Evolutionary conservation across 2,797 vertebrate genomes (phyloP).

Genomic region (Pseudochirops corinnae): DNA sequence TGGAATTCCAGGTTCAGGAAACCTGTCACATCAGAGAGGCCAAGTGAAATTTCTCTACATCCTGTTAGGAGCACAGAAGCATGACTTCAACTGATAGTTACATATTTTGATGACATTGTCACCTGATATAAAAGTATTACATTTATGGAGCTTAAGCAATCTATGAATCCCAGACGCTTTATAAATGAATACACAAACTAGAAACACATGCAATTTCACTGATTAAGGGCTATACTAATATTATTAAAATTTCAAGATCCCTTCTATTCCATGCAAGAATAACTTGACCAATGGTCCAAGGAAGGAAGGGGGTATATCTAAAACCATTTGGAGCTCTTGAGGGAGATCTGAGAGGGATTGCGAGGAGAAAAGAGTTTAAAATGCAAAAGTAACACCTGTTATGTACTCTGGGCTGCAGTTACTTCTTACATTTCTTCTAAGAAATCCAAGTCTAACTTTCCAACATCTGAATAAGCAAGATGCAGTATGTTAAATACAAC

Average conservation of each 20-base stretch:
- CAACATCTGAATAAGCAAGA: not conserved
- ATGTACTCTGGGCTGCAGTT: not conserved
- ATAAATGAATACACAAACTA: slow-evolving; percentile 53
- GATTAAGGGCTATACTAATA: slow-evolving; percentile 26
- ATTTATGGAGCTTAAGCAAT: slow-evolving; percentile 36
- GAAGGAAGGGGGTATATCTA: not conserved
- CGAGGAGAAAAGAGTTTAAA: slow-evolving; percentile 45
- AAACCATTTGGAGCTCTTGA: not conserved
- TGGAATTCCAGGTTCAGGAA: not conserved
- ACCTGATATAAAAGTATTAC: slow-evolving; percentile 4
- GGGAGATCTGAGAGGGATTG: slow-evolving; percentile 32
- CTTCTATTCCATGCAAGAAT: slow-evolving; percentile 52
- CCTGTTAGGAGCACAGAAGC: not conserved
- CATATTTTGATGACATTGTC: not conserved
- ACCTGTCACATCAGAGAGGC: slow-evolving; percentile 20
- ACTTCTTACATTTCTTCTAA: not conserved
- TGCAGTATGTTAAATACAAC: not conserved
- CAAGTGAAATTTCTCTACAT: slow-evolving; percentile 21
- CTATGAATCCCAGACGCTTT: slow-evolving; percentile 53
- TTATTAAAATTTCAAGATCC: slow-evolving; percentile 38
- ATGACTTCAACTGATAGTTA: not conserved
- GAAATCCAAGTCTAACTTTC: not conserved
- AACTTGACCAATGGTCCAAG: slow-evolving; percentile 4
- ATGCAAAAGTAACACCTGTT: slow-evolving; percentile 55
- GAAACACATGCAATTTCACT: not conserved